phyloP scores from a whole-genome alignment of 2,888 invertebrate species.

The Diarsia brunnea region DNA sequence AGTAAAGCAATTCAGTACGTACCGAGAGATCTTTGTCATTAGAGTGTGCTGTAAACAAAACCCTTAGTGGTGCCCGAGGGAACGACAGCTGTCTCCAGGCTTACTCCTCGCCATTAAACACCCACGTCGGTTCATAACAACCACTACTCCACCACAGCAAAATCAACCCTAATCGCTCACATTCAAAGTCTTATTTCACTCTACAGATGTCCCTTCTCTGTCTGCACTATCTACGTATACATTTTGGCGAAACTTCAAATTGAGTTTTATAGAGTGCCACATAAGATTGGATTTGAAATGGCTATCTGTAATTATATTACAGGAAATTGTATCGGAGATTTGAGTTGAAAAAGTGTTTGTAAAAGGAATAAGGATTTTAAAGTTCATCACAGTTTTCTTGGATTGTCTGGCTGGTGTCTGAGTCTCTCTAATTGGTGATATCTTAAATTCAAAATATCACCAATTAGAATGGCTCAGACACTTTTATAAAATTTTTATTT shows the following conservation, averaged over 20 bases:
- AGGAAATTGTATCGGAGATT: constrained; percentile 82
- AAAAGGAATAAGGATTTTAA: constrained; percentile 69
- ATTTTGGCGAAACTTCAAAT: constrained; percentile 63
- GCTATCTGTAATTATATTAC: constrained; percentile 66
- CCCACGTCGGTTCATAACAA: constrained; percentile 80
- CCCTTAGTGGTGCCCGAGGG: constrained; percentile 84
- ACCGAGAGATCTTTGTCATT: constrained; percentile 82
- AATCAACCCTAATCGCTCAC: constrained; percentile 52
- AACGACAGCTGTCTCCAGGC: constrained; percentile 89
- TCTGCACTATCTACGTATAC: constrained; percentile 45
- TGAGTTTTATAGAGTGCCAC: constrained; percentile 63
- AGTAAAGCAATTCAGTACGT: constrained; percentile 59
- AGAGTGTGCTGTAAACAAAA: constrained; percentile 87
- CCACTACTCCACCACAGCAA: constrained; percentile 60
- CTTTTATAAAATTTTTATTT: constrained; percentile 1
- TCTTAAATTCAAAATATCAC: neutral
- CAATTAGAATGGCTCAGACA: no score
- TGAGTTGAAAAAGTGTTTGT: constrained; percentile 76
- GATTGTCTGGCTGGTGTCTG: neutral
- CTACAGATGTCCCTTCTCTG: constrained; percentile 20
- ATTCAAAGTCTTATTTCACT: constrained; percentile 53
- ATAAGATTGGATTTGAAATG: constrained; percentile 69
- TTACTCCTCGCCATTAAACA: constrained; percentile 85
- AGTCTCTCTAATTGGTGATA: neutral
- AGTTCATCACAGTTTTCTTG: constrained; percentile 45